phyloP scores from a whole-genome alignment of 1,140 invertebrate genomes.

The Drosophila sechellia region DNA sequence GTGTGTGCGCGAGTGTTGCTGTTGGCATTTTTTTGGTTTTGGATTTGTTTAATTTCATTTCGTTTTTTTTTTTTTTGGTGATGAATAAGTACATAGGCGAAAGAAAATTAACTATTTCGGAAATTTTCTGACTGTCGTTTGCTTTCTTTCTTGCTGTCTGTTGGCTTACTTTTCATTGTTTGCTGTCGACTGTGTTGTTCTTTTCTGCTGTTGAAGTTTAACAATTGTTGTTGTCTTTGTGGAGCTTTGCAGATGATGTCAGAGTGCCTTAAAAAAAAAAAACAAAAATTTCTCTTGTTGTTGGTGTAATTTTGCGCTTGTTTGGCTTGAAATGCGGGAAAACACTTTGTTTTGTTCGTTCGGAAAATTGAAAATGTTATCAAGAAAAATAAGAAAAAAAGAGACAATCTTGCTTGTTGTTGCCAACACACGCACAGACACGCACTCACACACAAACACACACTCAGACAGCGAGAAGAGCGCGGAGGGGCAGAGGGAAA shows the following conservation, averaged over 20 bases:
- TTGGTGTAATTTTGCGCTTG: conserved; percentile 21
- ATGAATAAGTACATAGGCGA: conserved; percentile 49
- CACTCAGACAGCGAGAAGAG: neutral
- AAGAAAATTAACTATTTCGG: conserved; percentile 37
- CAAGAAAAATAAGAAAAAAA: conserved; percentile 35
- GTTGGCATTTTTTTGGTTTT: conserved; percentile 65
- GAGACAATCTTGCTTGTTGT: conserved; percentile 7
- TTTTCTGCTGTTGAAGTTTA: conserved; percentile 7
- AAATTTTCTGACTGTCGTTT: conserved; percentile 43
- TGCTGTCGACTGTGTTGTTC: conserved; percentile 18
- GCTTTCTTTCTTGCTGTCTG: conserved; percentile 32
- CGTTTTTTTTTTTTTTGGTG: conserved; percentile 51
- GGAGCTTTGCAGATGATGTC: conserved; percentile 72
- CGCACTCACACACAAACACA: conserved; percentile 2
- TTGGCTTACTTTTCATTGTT: conserved; percentile 44
- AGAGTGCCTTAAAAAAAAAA: conserved; percentile 61
- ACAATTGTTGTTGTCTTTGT: conserved; percentile 12
- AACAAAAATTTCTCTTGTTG: conserved; percentile 5
- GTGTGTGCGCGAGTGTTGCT: conserved; percentile 52
- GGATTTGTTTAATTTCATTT: conserved; percentile 48
- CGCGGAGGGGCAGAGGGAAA: conserved; percentile 15
- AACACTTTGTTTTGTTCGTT: conserved; percentile 14
- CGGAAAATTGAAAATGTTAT: conserved; percentile 18
- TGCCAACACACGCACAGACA: conserved; percentile 14
- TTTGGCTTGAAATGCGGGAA: conserved; percentile 9